These are phyloP conservation scores for Actinopyga echinites DNA, from an alignment of 53 echinoderm and acorn worm species.

Conservation along the genomic window DNA sequence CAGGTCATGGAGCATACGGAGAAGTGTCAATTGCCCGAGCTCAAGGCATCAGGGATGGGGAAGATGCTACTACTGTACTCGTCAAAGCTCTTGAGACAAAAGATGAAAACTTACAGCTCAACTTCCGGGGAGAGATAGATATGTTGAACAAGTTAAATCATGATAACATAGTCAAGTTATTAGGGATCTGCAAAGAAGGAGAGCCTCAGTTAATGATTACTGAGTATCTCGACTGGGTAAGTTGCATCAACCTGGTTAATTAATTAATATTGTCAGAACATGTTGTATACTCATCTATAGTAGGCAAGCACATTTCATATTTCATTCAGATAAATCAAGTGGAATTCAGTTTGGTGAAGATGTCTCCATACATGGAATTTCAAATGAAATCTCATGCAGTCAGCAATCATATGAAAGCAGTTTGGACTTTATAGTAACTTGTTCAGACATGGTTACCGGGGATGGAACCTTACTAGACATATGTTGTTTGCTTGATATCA, in stretches of 20 bases:
- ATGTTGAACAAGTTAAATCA: slow-evolving; percentile 95
- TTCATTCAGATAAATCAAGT: too few relatives aligned
- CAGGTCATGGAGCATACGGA: slow-evolving; percentile 95
- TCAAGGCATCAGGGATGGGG: slow-evolving; percentile 94
- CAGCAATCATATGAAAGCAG: too few relatives aligned
- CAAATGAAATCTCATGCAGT: too few relatives aligned
- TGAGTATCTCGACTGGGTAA: slow-evolving; percentile 98
- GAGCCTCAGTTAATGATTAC: slow-evolving; percentile 97
- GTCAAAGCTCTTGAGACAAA: slow-evolving; percentile 90
- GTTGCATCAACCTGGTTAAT: not conserved
- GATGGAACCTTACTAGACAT: too few relatives aligned
- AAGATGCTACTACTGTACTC: slow-evolving; percentile 95
- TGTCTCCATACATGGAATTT: too few relatives aligned
- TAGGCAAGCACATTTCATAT: too few relatives aligned
- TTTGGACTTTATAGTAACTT: too few relatives aligned
- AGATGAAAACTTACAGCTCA: slow-evolving; percentile 83
- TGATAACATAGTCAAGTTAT: slow-evolving; percentile 89
- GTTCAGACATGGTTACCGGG: too few relatives aligned
- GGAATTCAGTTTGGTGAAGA: too few relatives aligned
- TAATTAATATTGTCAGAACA: not conserved
- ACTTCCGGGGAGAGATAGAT: slow-evolving; percentile 95
- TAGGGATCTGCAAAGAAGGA: slow-evolving; percentile 89
- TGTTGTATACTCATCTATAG: not conserved
- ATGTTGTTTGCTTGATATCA: too few relatives aligned
- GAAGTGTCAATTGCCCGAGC: slow-evolving; percentile 94